Evolutionary conservation across 2,888 invertebrate species (phyloP).

Genomic region (Choristoneura rosaceana): DNA sequence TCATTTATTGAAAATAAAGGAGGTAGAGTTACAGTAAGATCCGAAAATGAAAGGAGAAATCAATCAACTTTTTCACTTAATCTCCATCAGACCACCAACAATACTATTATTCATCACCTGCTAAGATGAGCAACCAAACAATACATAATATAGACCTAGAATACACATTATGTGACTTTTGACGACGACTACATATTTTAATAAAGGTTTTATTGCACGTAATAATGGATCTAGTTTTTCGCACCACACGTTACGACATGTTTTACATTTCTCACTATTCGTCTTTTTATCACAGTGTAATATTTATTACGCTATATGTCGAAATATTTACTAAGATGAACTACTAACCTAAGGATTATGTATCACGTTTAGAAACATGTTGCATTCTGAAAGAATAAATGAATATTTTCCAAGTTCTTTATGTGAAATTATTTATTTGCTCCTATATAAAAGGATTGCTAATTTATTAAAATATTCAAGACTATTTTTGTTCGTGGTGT

Average conservation of each 20-base stretch:
- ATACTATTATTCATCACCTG: neutral
- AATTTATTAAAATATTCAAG: conserved; percentile 16
- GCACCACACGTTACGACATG: conserved; percentile 20
- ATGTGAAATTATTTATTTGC: conserved; percentile 11
- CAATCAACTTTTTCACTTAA: too few relatives aligned
- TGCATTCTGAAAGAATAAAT: conserved; percentile 19
- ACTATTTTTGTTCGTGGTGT: neutral
- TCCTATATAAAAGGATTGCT: neutral
- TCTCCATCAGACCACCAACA: too few relatives aligned
- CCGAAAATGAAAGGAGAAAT: too few relatives aligned
- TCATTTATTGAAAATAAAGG: too few relatives aligned
- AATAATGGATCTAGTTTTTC: conserved; percentile 37
- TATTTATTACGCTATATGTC: conserved; percentile 31
- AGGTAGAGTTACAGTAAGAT: too few relatives aligned
- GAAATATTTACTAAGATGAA: conserved; percentile 34
- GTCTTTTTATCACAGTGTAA: conserved; percentile 28
- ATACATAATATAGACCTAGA: neutral
- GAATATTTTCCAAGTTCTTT: conserved; percentile 7
- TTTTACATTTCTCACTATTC: conserved; percentile 31
- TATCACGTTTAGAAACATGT: neutral
- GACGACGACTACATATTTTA: conserved; percentile 12
- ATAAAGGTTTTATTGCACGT: conserved; percentile 23
- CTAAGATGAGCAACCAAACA: conserved; percentile 5
- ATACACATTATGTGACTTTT: conserved; percentile 8
- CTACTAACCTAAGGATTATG: conserved; percentile 31